Evolutionary conservation across 1,140 invertebrate species (phyloP).

Genomic region (Drosophila gunungcola): DNA sequence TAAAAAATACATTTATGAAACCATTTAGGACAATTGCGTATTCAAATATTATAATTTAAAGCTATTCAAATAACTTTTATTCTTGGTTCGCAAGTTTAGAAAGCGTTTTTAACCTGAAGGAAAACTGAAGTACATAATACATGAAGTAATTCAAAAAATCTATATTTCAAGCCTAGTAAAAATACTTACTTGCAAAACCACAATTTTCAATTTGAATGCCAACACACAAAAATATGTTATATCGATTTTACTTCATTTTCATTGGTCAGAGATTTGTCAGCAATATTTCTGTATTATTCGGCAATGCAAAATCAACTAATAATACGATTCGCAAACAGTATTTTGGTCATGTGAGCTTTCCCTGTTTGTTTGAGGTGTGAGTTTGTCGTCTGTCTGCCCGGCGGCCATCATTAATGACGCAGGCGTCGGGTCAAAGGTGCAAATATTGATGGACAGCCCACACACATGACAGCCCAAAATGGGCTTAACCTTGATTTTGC

Average conservation of each 20-base stretch:
- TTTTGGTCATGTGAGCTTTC: constrained; percentile 2
- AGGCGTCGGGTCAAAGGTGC: constrained; percentile 45
- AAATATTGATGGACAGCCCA: constrained; percentile 45
- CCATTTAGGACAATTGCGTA: too few relatives aligned
- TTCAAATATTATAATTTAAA: too few relatives aligned
- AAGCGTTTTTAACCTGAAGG: too few relatives aligned
- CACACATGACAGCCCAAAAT: constrained; percentile 1
- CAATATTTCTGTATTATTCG: neutral
- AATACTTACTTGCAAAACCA: too few relatives aligned
- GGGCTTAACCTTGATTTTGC: neutral
- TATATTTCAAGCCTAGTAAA: too few relatives aligned
- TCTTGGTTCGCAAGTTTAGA: too few relatives aligned
- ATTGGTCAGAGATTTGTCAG: constrained; percentile 1
- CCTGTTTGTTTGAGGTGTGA: constrained; percentile 34
- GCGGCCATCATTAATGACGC: constrained; percentile 41
- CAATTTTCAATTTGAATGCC: neutral
- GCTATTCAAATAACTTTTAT: too few relatives aligned
- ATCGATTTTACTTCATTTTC: neutral
- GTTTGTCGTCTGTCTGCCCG: constrained; percentile 17
- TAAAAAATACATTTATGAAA: too few relatives aligned
- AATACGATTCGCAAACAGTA: constrained; percentile 3
- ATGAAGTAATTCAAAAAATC: too few relatives aligned
- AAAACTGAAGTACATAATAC: too few relatives aligned
- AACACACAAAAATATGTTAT: neutral
- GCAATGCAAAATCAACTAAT: neutral